Conservation (phyloP, 2,797 vertebrate species). For the Leptodactylus fallax region DNA sequence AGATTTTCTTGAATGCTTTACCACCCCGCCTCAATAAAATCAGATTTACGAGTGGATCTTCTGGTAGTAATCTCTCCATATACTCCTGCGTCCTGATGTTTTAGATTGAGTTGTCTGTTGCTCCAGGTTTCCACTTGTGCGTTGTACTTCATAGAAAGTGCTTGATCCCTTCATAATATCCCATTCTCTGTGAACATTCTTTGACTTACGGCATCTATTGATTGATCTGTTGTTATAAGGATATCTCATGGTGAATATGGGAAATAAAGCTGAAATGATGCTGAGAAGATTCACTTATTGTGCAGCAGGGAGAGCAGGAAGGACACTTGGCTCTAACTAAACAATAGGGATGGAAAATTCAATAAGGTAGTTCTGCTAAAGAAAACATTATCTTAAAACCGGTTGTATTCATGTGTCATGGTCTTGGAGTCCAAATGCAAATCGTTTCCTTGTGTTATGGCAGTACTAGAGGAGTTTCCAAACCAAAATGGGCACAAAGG, state of each 20-base stretch:
- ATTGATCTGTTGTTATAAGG: neutral
- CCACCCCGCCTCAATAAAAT: neutral
- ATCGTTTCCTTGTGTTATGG: neutral
- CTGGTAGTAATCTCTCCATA: neutral
- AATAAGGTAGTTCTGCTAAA: neutral
- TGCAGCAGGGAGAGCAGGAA: neutral
- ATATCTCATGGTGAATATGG: neutral
- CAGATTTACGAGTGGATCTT: neutral
- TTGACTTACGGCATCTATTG: neutral
- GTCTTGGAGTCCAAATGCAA: neutral
- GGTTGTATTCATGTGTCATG: neutral
- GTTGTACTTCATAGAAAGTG: neutral
- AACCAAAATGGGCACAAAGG: neutral
- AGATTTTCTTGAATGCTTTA: neutral
- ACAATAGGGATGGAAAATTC: neutral
- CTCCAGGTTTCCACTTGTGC: neutral
- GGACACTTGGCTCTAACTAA: neutral
- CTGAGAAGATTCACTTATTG: neutral
- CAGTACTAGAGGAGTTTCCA: neutral
- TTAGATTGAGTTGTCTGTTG: neutral
- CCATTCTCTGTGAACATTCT: neutral
- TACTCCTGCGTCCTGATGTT: neutral
- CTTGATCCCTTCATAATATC: neutral
- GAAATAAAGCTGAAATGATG: neutral
- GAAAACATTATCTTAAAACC: neutral